Conservation (phyloP, 2,888 invertebrate genomes). For the Tanypteryx hageni region DNA sequence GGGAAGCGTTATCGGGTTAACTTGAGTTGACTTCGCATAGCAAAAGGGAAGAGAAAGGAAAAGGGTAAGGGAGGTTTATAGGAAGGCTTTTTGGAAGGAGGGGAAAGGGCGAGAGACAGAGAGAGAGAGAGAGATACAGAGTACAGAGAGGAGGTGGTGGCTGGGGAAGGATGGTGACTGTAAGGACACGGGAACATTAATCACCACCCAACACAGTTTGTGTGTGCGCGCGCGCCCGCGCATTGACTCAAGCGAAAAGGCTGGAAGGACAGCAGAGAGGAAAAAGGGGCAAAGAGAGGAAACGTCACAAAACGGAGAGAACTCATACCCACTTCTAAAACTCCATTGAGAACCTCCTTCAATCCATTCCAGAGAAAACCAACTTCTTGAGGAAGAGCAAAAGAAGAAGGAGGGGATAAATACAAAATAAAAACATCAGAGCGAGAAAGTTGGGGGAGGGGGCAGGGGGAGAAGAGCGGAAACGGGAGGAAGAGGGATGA, state of each 20-base stretch:
- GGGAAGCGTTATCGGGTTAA: slow-evolving; percentile 42
- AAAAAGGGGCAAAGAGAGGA: neutral
- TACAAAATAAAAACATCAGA: neutral
- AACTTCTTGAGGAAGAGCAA: neutral
- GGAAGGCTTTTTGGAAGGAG: neutral
- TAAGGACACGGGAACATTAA: neutral
- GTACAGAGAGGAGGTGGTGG: too few species aligned
- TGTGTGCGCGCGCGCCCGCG: neutral
- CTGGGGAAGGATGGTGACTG: too few species aligned
- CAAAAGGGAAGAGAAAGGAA: slow-evolving; percentile 29
- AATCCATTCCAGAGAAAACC: neutral
- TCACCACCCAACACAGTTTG: neutral
- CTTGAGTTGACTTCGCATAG: slow-evolving; percentile 52
- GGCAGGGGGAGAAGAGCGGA: neutral
- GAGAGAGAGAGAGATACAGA: neutral
- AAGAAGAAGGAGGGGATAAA: neutral
- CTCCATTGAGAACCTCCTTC: neutral
- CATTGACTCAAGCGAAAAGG: neutral
- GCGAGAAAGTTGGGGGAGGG: too few species aligned
- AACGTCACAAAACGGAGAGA: neutral
- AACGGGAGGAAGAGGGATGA: neutral
- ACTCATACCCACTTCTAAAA: neutral
- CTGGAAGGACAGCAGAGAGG: neutral
- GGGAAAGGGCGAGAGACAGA: neutral
- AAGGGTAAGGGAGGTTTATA: neutral